Evolutionary conservation across 2,797 vertebrate genomes (phyloP).

Genomic region (Centropyge bicolor): DNA sequence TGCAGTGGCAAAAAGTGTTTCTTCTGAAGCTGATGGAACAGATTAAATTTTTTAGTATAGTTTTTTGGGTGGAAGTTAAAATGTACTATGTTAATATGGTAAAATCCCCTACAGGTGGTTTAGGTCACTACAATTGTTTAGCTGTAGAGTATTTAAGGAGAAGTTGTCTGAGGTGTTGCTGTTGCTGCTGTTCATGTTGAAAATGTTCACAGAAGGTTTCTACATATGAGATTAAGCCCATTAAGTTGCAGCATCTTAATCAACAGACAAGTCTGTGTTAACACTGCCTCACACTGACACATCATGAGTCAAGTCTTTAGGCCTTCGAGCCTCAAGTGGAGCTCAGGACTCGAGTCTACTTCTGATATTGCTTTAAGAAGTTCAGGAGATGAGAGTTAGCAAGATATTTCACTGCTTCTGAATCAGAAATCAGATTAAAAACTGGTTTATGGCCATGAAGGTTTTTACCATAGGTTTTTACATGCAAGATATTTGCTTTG

Average conservation of each 20-base stretch:
- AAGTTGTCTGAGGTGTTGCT: background rate
- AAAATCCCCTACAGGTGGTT: background rate
- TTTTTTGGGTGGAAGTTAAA: background rate
- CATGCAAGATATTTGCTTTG: too few relatives aligned
- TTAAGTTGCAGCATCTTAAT: conserved; percentile 2
- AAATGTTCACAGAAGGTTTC: background rate
- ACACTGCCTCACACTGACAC: background rate
- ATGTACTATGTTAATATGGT: background rate
- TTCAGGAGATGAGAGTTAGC: background rate
- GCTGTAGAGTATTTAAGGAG: background rate
- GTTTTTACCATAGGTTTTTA: background rate
- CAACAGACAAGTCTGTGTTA: background rate
- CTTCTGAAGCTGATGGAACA: background rate
- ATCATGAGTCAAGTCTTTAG: background rate
- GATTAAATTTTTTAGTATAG: background rate
- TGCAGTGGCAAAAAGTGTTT: background rate
- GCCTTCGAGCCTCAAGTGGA: background rate
- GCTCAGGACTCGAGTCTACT: background rate
- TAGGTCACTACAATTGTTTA: background rate
- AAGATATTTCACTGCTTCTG: background rate
- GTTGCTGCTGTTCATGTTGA: background rate
- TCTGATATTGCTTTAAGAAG: background rate
- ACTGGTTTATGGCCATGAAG: background rate
- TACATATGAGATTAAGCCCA: background rate
- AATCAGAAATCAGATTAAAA: background rate